These are phyloP conservation scores for Drosophila murphyi DNA, from an alignment of 1,140 invertebrate species.

Conservation along the genomic window DNA sequence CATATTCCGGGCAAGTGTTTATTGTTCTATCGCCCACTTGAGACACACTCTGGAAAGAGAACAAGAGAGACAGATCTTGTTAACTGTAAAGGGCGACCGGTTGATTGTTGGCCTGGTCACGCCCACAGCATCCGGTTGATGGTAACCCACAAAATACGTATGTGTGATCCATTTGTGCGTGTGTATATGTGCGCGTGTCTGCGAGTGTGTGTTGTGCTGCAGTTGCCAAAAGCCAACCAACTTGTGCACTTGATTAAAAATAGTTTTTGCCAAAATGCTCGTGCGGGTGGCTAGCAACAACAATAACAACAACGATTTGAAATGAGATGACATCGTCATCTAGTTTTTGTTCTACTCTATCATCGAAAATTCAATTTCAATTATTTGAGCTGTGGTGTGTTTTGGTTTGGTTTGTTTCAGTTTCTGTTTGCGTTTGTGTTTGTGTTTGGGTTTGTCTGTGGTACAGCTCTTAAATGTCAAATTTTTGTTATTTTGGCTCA, in stretches of 20 bases:
- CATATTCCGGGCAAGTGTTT: slow-evolving; percentile 70
- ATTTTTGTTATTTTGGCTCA: slow-evolving; percentile 66
- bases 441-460: slow-evolving; percentile 31
- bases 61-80: slow-evolving; percentile 29
- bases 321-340: slow-evolving; percentile 37
- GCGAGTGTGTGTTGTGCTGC: slow-evolving; percentile 33
- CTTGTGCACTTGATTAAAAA: slow-evolving; percentile 72
- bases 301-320: slow-evolving; percentile 1
- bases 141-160: background rate
- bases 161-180: background rate
- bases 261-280: slow-evolving; percentile 70
- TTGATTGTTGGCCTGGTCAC: slow-evolving; percentile 22
- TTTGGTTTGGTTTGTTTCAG: slow-evolving; percentile 10
- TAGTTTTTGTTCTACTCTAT: slow-evolving; percentile 55
- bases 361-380: slow-evolving; percentile 83
- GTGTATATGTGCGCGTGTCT: slow-evolving; percentile 1
- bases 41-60: slow-evolving; percentile 21
- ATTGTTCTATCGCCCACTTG: slow-evolving; percentile 56
- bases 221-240: slow-evolving; percentile 63
- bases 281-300: slow-evolving; percentile 47
- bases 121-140: slow-evolving; percentile 41
- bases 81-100: slow-evolving; percentile 42
- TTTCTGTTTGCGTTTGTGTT: slow-evolving; percentile 8
- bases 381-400: slow-evolving; percentile 51
- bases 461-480: slow-evolving; percentile 70